Evolutionary conservation across 1,140 invertebrate genomes (phyloP).

Genomic region (Camponotus floridanus): DNA sequence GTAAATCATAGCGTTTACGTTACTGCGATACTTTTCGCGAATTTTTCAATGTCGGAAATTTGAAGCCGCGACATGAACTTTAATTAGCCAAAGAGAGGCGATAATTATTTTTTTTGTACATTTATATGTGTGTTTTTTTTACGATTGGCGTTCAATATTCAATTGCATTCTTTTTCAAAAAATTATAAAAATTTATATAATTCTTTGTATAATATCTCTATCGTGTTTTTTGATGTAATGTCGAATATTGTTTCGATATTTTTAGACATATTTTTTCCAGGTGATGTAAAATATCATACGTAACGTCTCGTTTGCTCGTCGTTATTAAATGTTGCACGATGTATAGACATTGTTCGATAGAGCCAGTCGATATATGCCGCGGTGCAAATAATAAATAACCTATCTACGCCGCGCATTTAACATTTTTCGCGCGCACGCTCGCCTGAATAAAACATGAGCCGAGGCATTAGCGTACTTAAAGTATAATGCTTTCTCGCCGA

Average conservation of each 20-base stretch:
- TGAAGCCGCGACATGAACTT: background rate
- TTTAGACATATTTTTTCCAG: background rate
- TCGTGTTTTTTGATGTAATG: background rate
- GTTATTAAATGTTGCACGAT: constrained; percentile 60
- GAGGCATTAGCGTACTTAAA: constrained; percentile 60
- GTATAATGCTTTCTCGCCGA: constrained; percentile 62
- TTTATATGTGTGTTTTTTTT: background rate
- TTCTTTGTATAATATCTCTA: too few relatives aligned
- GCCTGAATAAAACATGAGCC: constrained; percentile 59
- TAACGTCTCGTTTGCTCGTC: constrained; percentile 10
- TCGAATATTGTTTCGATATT: background rate
- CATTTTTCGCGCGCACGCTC: constrained; percentile 55
- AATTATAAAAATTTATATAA: background rate
- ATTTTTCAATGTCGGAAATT: constrained; percentile 33
- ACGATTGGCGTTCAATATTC: background rate
- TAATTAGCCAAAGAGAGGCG: background rate
- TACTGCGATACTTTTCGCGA: constrained; percentile 24
- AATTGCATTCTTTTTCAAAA: background rate
- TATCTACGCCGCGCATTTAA: constrained; percentile 58
- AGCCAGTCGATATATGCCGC: constrained; percentile 53
- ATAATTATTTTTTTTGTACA: background rate
- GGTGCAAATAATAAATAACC: constrained; percentile 60
- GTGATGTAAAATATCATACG: background rate
- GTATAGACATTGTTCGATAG: constrained; percentile 61
- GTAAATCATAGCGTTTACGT: constrained; percentile 47